Conservation (phyloP, 2,113 vertebrate species). For the Varanus salvator region DNA sequence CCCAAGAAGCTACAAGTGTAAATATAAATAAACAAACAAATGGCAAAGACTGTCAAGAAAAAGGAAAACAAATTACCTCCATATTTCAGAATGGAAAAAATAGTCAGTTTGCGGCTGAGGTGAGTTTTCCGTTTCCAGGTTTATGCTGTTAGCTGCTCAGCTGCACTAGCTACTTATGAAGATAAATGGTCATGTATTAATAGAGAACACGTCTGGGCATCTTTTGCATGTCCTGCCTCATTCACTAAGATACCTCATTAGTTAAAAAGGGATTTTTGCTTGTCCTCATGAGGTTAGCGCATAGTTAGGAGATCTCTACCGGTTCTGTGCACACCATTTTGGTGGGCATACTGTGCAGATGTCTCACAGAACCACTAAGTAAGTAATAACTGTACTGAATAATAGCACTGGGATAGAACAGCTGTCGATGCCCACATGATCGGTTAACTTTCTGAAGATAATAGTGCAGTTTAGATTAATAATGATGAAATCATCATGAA, state of each 20-base stretch:
- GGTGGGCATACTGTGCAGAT: neutral
- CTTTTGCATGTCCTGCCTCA: conserved; percentile 26
- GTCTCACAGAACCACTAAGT: conserved; percentile 1
- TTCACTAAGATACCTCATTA: neutral
- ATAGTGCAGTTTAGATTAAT: fast-evolving
- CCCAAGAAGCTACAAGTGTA: no score
- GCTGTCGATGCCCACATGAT: neutral
- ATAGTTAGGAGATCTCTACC: conserved; percentile 3
- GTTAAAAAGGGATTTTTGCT: neutral
- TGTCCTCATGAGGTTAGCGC: neutral
- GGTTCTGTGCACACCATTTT: neutral
- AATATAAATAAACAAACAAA: no score
- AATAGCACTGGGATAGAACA: neutral
- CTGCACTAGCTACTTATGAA: neutral
- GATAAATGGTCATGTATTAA: conserved; percentile 18
- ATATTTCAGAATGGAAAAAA: neutral
- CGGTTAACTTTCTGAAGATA: conserved; percentile 41
- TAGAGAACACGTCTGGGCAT: neutral
- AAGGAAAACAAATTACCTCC: no score
- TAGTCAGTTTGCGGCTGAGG: neutral
- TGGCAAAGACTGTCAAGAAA: no score
- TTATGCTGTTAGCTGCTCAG: neutral
- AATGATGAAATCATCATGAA: fast-evolving
- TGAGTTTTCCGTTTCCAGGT: neutral
- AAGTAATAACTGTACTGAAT: neutral